A percentile compares a stretch with the other conserved stretches of the same genome.
Evolutionary conservation across 2,113 vertebrate species (phyloP).

Genomic region (Odobenus rosmarus): DNA sequence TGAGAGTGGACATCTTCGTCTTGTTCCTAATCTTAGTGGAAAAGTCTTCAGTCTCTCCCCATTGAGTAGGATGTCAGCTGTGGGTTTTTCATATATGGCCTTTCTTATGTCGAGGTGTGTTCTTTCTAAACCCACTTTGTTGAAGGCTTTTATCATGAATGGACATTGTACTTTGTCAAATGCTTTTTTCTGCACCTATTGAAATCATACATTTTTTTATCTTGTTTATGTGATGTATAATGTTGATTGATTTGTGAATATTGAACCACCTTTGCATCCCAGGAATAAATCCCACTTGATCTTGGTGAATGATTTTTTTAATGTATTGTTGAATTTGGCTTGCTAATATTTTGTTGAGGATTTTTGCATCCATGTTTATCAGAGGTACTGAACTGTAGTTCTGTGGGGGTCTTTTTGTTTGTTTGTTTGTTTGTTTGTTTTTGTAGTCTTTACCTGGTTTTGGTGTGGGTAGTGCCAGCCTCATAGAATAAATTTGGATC

Average conservation of each 20-base stretch:
- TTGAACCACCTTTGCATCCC: neutral
- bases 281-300: neutral
- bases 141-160: neutral
- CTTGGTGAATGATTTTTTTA: neutral
- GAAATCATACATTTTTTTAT: neutral
- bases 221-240: neutral
- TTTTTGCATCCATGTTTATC: neutral
- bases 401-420: neutral
- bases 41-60: neutral
- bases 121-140: neutral
- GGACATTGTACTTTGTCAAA: neutral
- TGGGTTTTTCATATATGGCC: neutral
- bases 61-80: neutral
- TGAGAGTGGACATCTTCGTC: neutral
- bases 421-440: neutral
- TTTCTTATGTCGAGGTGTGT: neutral
- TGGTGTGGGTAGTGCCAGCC: neutral
- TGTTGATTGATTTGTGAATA: neutral
- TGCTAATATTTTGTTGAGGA: neutral
- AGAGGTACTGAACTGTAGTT: neutral
- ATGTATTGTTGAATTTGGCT: neutral
- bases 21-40: neutral
- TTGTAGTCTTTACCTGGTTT: neutral
- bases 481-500: neutral
- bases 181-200: neutral